Conservation (phyloP, 2,797 vertebrate species). For the Rallus crepitans region DNA sequence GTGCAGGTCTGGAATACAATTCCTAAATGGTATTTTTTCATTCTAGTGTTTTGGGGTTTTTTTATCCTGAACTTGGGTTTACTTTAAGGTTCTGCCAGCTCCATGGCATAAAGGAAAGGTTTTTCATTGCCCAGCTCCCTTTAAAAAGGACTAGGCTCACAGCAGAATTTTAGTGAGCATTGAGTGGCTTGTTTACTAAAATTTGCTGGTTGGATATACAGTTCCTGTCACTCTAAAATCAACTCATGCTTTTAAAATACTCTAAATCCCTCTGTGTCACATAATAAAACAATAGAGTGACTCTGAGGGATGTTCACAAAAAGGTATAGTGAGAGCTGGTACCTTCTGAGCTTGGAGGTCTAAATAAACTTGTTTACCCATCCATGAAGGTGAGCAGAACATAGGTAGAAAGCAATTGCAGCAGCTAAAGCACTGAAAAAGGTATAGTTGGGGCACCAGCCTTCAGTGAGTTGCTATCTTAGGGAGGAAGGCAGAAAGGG, state of each 20-base stretch:
- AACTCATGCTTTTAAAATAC: slow-evolving; percentile 17
- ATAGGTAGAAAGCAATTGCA: neutral
- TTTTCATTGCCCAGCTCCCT: neutral
- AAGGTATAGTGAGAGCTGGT: neutral
- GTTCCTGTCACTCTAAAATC: neutral
- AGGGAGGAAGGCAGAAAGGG: neutral
- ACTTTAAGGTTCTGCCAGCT: neutral
- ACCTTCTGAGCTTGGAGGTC: neutral
- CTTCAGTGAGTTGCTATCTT: neutral
- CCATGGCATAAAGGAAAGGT: neutral
- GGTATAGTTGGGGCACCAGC: neutral
- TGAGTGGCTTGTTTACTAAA: slow-evolving; percentile 49
- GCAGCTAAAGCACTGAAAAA: neutral
- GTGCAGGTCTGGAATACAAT: neutral
- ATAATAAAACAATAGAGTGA: neutral
- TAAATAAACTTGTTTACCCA: neutral
- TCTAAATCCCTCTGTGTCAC: slow-evolving; percentile 15
- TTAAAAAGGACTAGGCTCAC: neutral
- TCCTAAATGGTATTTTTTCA: neutral
- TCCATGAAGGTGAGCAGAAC: neutral
- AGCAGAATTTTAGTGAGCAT: neutral
- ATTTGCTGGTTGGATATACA: neutral
- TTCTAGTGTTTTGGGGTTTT: neutral
- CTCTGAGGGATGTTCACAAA: neutral
- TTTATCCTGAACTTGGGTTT: neutral